phyloP scores from a whole-genome alignment of 2,797 vertebrate species.

The Schizopygopsis malacanthus region DNA sequence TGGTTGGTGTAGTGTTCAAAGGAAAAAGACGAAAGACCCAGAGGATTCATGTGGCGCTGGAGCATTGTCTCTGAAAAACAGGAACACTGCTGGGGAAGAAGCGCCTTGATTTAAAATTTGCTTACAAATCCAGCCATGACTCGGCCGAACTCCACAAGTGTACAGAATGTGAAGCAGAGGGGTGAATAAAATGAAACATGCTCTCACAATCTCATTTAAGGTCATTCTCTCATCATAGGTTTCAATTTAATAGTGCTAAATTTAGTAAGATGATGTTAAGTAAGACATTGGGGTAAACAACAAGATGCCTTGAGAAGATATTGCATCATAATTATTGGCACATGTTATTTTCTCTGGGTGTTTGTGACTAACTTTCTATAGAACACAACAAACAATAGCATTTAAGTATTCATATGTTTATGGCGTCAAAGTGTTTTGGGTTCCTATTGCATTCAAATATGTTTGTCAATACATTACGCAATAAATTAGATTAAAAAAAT shows the following conservation, averaged over 20 bases:
- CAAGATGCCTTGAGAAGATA: constrained; percentile 1
- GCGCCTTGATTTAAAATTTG: constrained; percentile 82
- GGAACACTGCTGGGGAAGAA: constrained; percentile 71
- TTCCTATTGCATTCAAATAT: not conserved
- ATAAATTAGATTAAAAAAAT: constrained; percentile 1
- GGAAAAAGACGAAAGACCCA: constrained; percentile 73
- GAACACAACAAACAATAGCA: not conserved
- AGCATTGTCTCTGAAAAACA: constrained; percentile 75
- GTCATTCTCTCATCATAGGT: constrained; percentile 33
- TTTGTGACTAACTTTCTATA: constrained; percentile 19
- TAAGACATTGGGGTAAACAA: not conserved
- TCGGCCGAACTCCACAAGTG: constrained; percentile 71
- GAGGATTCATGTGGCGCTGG: constrained; percentile 71
- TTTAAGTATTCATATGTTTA: not conserved
- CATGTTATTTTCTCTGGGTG: constrained; percentile 17
- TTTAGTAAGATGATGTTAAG: constrained; percentile 10
- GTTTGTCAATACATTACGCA: constrained; percentile 1
- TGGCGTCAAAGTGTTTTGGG: not conserved
- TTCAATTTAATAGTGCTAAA: constrained; percentile 19
- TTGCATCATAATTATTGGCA: constrained; percentile 6
- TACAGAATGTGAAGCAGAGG: constrained; percentile 75
- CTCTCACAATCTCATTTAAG: constrained; percentile 50
- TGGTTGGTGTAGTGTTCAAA: constrained; percentile 79
- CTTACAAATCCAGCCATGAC: constrained; percentile 74
- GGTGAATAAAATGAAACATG: constrained; percentile 49